phyloP scores from a whole-genome alignment of 2,888 invertebrate genomes.

The Malthinus flaveolus region DNA sequence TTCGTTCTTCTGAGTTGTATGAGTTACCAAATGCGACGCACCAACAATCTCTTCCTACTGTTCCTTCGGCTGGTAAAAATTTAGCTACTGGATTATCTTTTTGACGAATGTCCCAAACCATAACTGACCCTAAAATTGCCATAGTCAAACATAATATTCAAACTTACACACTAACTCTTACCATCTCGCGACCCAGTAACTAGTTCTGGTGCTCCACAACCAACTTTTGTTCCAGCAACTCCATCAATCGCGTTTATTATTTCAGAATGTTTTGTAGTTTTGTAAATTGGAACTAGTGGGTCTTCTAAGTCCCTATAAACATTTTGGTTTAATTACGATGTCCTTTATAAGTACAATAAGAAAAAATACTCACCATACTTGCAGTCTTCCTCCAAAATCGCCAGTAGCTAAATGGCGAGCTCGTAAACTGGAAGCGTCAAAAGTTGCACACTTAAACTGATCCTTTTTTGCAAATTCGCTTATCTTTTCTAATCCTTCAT shows the following conservation, averaged over 20 bases:
- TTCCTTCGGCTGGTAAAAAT: slow-evolving; percentile 77
- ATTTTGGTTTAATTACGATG: slow-evolving; percentile 7
- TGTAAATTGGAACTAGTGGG: slow-evolving; percentile 72
- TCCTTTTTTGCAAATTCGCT: slow-evolving; percentile 79
- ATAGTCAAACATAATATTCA: neutral
- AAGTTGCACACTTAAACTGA: slow-evolving; percentile 90
- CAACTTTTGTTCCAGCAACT: slow-evolving; percentile 76
- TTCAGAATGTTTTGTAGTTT: slow-evolving; percentile 76
- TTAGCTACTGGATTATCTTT: slow-evolving; percentile 86
- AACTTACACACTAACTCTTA: slow-evolving; percentile 39
- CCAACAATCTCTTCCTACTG: slow-evolving; percentile 88
- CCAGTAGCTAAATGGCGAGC: slow-evolving; percentile 87
- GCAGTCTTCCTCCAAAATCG: slow-evolving; percentile 82
- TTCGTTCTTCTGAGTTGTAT: slow-evolving; percentile 81
- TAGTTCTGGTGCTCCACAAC: slow-evolving; percentile 93
- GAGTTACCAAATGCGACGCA: slow-evolving; percentile 90
- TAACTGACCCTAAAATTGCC: slow-evolving; percentile 70
- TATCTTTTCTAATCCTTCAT: slow-evolving; percentile 71
- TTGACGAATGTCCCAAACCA: slow-evolving; percentile 95
- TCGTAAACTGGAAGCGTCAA: slow-evolving; percentile 83
- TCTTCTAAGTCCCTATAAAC: slow-evolving; percentile 76
- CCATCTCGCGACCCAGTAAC: slow-evolving; percentile 94
- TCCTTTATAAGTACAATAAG: slow-evolving; percentile 11
- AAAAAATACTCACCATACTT: slow-evolving; percentile 71
- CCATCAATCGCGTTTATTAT: slow-evolving; percentile 93